Evolutionary conservation across 2,888 invertebrate species (phyloP).

Genomic region (Halictus quadricinctus): DNA sequence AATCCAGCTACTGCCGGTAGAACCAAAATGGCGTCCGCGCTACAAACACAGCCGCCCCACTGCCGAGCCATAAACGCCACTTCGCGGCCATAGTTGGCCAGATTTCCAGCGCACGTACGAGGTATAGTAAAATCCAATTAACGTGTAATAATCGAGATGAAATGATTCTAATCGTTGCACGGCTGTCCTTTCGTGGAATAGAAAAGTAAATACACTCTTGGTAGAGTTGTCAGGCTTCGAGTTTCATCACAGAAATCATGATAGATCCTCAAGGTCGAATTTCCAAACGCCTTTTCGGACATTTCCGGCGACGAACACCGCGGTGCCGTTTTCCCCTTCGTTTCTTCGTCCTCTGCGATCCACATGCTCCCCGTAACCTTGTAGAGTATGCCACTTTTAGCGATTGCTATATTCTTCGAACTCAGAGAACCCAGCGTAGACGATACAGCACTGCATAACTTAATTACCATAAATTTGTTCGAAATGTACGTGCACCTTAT

Average conservation of each 20-base stretch:
- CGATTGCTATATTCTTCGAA: neutral
- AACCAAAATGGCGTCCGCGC: neutral
- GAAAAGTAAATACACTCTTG: neutral
- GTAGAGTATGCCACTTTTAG: neutral
- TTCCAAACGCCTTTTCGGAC: neutral
- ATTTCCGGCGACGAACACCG: neutral
- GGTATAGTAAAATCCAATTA: neutral
- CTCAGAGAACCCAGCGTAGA: neutral
- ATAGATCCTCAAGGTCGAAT: neutral
- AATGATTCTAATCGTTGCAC: neutral
- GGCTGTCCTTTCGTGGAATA: neutral
- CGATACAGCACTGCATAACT: neutral
- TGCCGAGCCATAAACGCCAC: neutral
- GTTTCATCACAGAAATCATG: neutral
- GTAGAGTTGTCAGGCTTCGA: neutral
- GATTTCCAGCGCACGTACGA: neutral
- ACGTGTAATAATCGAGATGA: neutral
- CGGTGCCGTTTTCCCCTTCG: neutral
- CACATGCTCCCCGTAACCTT: neutral
- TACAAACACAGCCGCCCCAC: neutral
- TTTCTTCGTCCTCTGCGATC: slow-evolving; percentile 26
- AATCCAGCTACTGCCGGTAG: neutral
- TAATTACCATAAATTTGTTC: slow-evolving; percentile 1
- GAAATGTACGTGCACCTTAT: slow-evolving; percentile 6
- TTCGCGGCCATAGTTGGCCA: neutral